phyloP scores from a whole-genome alignment of 1,140 invertebrate species.

The Trichonephila clavata region DNA sequence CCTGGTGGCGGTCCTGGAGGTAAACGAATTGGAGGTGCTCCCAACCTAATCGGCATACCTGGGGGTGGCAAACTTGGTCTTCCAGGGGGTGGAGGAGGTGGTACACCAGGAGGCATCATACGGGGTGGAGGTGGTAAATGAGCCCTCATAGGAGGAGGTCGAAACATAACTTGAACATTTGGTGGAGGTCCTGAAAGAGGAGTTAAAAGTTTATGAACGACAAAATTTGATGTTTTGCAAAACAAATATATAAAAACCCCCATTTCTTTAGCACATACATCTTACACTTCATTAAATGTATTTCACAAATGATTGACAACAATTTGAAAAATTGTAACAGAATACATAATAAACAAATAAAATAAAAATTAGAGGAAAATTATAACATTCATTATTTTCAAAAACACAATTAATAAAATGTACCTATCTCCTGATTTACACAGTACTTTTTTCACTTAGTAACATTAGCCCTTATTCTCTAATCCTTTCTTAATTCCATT shows the following conservation, averaged over 20 bases:
- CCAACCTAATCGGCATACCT: constrained; percentile 82
- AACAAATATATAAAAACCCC: not conserved
- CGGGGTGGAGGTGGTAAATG: constrained; percentile 82
- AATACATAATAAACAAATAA: too few relatives aligned
- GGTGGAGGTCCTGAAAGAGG: constrained; percentile 79
- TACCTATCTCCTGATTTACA: too few relatives aligned
- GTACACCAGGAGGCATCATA: constrained; percentile 84
- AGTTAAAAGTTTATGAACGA: not conserved
- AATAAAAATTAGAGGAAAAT: too few relatives aligned
- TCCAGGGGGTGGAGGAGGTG: constrained; percentile 83
- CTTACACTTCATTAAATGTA: not conserved
- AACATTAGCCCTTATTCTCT: too few relatives aligned
- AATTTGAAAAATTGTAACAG: too few relatives aligned
- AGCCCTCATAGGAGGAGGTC: constrained; percentile 81
- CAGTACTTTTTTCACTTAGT: too few relatives aligned
- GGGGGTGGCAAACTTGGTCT: constrained; percentile 82
- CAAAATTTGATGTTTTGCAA: not conserved
- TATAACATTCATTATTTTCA: too few relatives aligned
- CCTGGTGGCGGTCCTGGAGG: constrained; percentile 88
- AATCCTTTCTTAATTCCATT: too few relatives aligned
- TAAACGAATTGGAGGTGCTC: constrained; percentile 80
- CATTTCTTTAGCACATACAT: not conserved
- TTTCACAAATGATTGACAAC: too few relatives aligned
- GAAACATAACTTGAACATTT: constrained; percentile 82
- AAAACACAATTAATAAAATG: too few relatives aligned